These are phyloP conservation scores for Bubalus kerabau DNA, from an alignment of 2,113 vertebrate genomes.

Conservation along the genomic window DNA sequence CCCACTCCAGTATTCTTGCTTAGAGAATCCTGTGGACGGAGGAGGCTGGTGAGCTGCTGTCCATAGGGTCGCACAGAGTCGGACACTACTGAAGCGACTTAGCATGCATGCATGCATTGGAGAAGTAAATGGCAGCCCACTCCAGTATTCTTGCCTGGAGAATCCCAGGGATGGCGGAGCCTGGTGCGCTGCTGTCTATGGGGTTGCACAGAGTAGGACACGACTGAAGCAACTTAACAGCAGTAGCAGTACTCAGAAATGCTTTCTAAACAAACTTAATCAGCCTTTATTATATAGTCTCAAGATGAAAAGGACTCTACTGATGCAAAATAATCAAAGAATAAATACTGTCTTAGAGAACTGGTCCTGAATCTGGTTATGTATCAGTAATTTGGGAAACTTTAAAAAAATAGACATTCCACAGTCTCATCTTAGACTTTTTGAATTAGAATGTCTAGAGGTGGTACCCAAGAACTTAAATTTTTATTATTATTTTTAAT, in stretches of 20 bases:
- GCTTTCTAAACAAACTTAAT: constrained; percentile 26
- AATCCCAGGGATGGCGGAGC: not conserved
- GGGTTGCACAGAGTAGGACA: not conserved
- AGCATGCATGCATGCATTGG: not conserved
- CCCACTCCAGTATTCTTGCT: not conserved
- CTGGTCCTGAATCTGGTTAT: not conserved
- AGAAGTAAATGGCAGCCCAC: not conserved
- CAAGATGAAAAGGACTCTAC: constrained; percentile 29
- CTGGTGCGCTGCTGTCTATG: not conserved
- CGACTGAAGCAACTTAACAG: not conserved
- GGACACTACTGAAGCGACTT: not conserved
- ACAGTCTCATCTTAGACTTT: not conserved
- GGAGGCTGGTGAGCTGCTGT: not conserved
- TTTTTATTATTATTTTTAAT: not conserved
- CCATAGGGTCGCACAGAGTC: not conserved
- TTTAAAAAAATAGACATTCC: not conserved
- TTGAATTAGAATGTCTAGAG: not conserved
- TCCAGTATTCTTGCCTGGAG: not conserved
- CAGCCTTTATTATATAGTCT: not conserved
- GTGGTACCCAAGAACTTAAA: not conserved
- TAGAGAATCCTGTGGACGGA: not conserved
- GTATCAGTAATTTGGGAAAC: not conserved
- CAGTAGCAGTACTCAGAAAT: not conserved
- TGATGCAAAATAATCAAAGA: not conserved
- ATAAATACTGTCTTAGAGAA: not conserved